phyloP scores from a whole-genome alignment of 2,888 invertebrate species.

The Sinopyrophorus schimmeli region DNA sequence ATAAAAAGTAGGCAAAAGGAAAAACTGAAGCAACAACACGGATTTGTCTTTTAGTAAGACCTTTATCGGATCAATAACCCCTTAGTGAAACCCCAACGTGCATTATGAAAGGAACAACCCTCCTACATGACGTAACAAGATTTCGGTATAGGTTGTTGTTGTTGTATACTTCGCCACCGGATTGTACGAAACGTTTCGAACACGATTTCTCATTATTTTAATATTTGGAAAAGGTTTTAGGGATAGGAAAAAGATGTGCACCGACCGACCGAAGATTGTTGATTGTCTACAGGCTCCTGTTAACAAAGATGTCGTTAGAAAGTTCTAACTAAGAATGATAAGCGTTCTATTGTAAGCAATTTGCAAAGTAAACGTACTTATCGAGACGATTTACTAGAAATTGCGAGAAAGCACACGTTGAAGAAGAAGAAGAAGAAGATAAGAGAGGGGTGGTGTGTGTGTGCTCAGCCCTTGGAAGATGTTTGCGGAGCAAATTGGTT shows the following conservation, averaged over 20 bases:
- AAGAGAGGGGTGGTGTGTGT: constrained; percentile 8
- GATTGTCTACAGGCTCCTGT: constrained; percentile 9
- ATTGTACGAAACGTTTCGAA: neutral
- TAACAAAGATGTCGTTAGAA: constrained; percentile 24
- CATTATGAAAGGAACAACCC: constrained; percentile 17
- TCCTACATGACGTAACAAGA: constrained; percentile 5
- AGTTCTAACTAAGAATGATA: constrained; percentile 24
- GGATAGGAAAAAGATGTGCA: neutral
- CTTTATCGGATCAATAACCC: constrained; percentile 9
- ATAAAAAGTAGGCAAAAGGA: too few relatives aligned
- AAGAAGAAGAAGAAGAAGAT: constrained; percentile 2
- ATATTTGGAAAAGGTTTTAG: neutral
- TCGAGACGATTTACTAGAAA: constrained; percentile 33
- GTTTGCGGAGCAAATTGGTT: constrained; percentile 54
- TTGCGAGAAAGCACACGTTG: constrained; percentile 25
- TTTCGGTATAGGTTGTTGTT: neutral
- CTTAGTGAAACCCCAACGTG: constrained; percentile 9
- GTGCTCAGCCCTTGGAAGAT: constrained; percentile 34
- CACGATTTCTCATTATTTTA: too few relatives aligned
- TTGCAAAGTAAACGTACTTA: constrained; percentile 34
- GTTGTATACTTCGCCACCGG: neutral
- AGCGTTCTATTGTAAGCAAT: constrained; percentile 31
- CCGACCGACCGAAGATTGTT: neutral
- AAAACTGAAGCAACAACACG: too few relatives aligned
- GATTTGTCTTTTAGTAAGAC: too few relatives aligned